Base-by-base conservation (phyloP, 2,797 vertebrate genomes). In the Moxostoma hubbsi region DNA sequence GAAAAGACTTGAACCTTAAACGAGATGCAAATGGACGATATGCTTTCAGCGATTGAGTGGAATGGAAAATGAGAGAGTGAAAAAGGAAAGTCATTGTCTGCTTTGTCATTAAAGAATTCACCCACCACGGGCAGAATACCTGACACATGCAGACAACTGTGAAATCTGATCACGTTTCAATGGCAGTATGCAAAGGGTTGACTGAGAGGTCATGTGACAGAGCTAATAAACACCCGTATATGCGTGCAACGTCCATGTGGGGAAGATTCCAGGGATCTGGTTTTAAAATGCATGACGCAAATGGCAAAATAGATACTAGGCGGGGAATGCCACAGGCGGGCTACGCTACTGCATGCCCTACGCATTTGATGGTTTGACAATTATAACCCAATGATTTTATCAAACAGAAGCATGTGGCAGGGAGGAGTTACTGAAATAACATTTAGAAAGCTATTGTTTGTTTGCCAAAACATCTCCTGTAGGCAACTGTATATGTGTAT, bases 251-350 rank as follows among this genome's bases (percentile, higher is more conserved):
- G 18, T 24, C 16, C 65, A 47, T 9, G 46, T 68, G 55, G 45
- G 6, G 50, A 77, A 36, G 65, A 36, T 24, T 18, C 12, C 18
- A 43, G 12, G 47, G 57, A 54, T 59, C 62, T 64, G 43, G 62
- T 64, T 64, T 64, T 64, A 46, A 43, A 46, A 46, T n/a, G 13
- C 13, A 43, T 64, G 62, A 82, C 83, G 89, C 86, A 83, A 70
- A 51, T 46, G 62, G 62, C 43, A 63, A 63, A 45, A 45, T 24
- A n/a, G 43, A 64, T 64, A 64, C 43, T 46, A 46, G 62, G 62
- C 12, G 13, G 62, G 13, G 62, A 46, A 4, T 9, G 62, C 43
- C 62, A 7, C 13, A 46, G 62, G 62, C 62, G n/a, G 12, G 6
- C 13, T 45, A 64, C 43, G 11, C 62, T n/a, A 15, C 43, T 64